Conservation (phyloP, 2,888 invertebrate species). For the Drosophila conformis region DNA sequence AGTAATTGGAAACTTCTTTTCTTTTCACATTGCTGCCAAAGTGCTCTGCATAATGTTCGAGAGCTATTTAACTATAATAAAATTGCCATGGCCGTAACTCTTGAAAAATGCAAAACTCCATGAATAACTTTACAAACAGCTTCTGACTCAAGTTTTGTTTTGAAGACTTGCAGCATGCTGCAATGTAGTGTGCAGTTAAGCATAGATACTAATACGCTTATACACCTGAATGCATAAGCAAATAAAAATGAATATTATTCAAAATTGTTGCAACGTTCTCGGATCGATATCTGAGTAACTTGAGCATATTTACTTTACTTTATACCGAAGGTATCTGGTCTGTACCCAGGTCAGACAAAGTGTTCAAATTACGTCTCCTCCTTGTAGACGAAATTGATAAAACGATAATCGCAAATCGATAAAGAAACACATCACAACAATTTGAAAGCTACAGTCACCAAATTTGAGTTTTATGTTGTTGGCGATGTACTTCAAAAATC, state of each 20-base stretch:
- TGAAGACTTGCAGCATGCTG: constrained; percentile 20
- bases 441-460: no score
- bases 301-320: background rate
- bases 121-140: constrained; percentile 22
- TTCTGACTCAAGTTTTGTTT: constrained; percentile 35
- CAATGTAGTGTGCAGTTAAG: constrained; percentile 2
- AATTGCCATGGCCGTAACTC: constrained; percentile 5
- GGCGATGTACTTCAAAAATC: no score
- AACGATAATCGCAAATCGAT: no score
- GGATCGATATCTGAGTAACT: no score
- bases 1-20: constrained; percentile 17
- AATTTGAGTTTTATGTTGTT: no score
- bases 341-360: no score
- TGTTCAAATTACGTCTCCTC: no score
- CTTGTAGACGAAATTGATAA: no score
- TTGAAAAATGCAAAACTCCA: constrained; percentile 22
- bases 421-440: no score
- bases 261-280: background rate
- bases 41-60: constrained; percentile 4
- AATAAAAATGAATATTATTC: background rate
- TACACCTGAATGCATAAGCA: background rate
- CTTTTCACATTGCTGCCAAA: background rate
- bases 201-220: constrained; percentile 3
- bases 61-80: constrained; percentile 8
- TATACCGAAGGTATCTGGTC: background rate